Conservation (phyloP, 1,140 invertebrate species). For the Papilio machaon region DNA sequence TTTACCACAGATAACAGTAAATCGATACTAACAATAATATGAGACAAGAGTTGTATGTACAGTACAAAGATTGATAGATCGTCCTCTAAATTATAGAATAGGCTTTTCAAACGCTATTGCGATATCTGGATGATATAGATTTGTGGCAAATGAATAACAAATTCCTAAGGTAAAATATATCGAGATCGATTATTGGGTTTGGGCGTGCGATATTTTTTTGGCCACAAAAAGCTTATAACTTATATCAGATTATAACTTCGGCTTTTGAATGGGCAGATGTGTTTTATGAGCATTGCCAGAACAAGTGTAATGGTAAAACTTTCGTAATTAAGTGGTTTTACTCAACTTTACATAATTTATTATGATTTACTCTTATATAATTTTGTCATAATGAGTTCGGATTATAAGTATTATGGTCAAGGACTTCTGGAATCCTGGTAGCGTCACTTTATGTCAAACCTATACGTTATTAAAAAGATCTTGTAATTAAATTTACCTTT, state of each 20-base stretch:
- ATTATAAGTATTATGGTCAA: no score
- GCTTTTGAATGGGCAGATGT: conserved; percentile 13
- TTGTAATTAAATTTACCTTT: no score
- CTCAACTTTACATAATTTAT: not conserved
- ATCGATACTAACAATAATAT: not conserved
- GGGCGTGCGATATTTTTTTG: not conserved
- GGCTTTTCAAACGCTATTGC: no score
- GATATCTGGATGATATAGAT: no score
- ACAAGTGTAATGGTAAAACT: conserved; percentile 21
- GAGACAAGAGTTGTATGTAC: no score
- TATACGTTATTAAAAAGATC: no score
- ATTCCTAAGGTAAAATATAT: not conserved
- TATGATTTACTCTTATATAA: not conserved
- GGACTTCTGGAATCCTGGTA: no score
- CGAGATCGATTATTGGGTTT: not conserved
- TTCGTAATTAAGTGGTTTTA: conserved; percentile 9
- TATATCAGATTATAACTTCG: conserved; percentile 13
- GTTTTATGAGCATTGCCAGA: conserved; percentile 4
- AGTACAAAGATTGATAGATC: no score
- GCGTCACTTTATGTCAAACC: no score
- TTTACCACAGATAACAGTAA: not conserved
- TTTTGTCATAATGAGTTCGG: not conserved
- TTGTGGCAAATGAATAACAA: no score
- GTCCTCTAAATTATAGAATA: no score
- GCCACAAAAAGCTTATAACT: conserved; percentile 3